Evolutionary conservation across 2,797 vertebrate species (phyloP).

Genomic region (Chrysocyon brachyurus): DNA sequence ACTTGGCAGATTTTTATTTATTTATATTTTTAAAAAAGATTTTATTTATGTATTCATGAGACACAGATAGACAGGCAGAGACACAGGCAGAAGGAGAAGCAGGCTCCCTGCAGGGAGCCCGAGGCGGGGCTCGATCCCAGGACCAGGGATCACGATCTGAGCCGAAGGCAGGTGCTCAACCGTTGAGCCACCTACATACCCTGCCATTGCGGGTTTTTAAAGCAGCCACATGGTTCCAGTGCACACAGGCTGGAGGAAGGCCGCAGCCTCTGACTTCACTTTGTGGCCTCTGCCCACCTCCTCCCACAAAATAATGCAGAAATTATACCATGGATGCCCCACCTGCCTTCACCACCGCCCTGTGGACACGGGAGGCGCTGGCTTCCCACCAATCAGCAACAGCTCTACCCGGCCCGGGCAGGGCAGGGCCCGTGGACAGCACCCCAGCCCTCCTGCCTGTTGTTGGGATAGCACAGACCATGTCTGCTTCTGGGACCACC

Average conservation of each 20-base stretch:
- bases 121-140: too few relatives aligned
- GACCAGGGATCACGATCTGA: too few relatives aligned
- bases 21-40: too few relatives aligned
- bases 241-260: too few relatives aligned
- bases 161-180: too few relatives aligned
- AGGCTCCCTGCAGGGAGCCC: too few relatives aligned
- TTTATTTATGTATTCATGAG: too few relatives aligned
- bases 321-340: background rate
- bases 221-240: background rate
- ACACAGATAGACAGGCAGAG: too few relatives aligned
- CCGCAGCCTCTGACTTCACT: accelerated
- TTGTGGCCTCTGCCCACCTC: background rate
- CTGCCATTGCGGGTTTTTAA: accelerated
- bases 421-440: background rate
- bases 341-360: background rate
- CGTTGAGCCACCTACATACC: too few relatives aligned
- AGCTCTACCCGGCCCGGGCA: background rate
- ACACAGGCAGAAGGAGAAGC: too few relatives aligned
- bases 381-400: background rate
- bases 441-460: too few relatives aligned
- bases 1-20: accelerated
- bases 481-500: background rate
- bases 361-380: background rate
- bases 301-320: too few relatives aligned
- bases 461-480: background rate